phyloP scores from a whole-genome alignment of 2,797 vertebrate genomes.

The Gila robusta region DNA sequence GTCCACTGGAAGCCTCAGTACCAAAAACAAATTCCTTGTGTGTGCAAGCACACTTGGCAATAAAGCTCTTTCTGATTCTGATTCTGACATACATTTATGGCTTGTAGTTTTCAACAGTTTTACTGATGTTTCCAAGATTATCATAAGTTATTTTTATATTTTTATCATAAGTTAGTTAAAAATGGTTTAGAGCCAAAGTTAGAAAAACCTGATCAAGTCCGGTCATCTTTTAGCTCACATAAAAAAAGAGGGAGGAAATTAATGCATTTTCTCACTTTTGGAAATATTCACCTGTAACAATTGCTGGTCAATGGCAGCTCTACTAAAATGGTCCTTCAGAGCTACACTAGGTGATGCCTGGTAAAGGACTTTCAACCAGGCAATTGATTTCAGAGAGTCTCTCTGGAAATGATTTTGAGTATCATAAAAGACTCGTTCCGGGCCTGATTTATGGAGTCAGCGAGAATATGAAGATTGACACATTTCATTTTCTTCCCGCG shows the following conservation, averaged over 20 bases:
- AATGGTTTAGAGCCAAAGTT: not conserved
- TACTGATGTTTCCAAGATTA: too few species aligned
- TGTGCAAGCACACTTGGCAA: too few species aligned
- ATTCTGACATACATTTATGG: too few species aligned
- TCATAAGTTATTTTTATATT: too few species aligned
- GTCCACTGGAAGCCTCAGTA: too few species aligned
- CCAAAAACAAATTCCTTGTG: too few species aligned
- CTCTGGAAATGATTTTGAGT: conserved; percentile 55
- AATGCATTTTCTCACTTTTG: not conserved
- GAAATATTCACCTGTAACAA: conserved; percentile 5
- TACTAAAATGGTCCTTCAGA: not conserved
- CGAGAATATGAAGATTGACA: conserved; percentile 68
- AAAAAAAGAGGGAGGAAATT: not conserved
- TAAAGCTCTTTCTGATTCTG: too few species aligned
- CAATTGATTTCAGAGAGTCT: conserved; percentile 54
- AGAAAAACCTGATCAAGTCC: not conserved
- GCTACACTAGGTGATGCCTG: conserved; percentile 38
- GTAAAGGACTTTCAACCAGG: conserved; percentile 54
- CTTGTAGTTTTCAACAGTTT: too few species aligned
- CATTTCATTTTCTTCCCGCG: conserved; percentile 66
- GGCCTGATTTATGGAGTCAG: conserved; percentile 33
- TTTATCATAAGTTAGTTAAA: not conserved
- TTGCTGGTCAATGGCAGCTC: not conserved
- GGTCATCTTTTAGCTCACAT: not conserved
- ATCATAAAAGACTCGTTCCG: conserved; percentile 49